Evolutionary conservation across 2,888 invertebrate species (phyloP), one percentile per base, ranked within the genome.

Genomic region (Meghimatium bilineatum): DNA sequence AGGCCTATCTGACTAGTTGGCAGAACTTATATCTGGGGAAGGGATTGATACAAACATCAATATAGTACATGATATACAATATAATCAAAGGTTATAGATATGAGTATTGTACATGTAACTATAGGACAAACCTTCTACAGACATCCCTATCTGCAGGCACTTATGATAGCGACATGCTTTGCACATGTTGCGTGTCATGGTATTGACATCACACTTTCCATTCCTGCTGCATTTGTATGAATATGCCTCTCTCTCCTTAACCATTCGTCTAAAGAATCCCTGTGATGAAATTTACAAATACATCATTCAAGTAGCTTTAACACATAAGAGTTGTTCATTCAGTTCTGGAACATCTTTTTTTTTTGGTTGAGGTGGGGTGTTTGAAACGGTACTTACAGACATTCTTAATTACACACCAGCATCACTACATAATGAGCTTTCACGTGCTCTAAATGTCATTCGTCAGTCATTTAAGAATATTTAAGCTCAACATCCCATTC

Each of bases 251-350:
- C 93, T 87, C 83, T 93, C 93, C 84, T 92, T 92, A 0, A 91
- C 91, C 88, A 93, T 93, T 23, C 93, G 87, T 44, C 93, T 89
- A 87, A 93, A 93, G 87, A 93, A 93, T 26, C 93, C 93, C 93
- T 93, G 29, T 26, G 23, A n/a, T 44, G 17, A 44, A 14, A 49
- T n/a, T 72, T 44, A 17, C n/a, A 38, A 26, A 71, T n/a, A 8
- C 26, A 44, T 8, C 12, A n/a, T n/a, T n/a, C n/a, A n/a, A n/a
- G n/a, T n/a, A n/a, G n/a, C n/a, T n/a, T n/a, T n/a, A n/a, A n/a
- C n/a, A n/a, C n/a, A n/a, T n/a, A n/a, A n/a, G n/a, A n/a, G n/a
- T n/a, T n/a, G n/a, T n/a, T n/a, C n/a, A n/a, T n/a, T n/a, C n/a
- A n/a, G n/a, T n/a, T n/a, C n/a, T n/a, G n/a, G n/a, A n/a, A n/a